These are phyloP conservation scores for Lucilia cuprina DNA, from an alignment of 1,140 invertebrate genomes.

Conservation along the genomic window DNA sequence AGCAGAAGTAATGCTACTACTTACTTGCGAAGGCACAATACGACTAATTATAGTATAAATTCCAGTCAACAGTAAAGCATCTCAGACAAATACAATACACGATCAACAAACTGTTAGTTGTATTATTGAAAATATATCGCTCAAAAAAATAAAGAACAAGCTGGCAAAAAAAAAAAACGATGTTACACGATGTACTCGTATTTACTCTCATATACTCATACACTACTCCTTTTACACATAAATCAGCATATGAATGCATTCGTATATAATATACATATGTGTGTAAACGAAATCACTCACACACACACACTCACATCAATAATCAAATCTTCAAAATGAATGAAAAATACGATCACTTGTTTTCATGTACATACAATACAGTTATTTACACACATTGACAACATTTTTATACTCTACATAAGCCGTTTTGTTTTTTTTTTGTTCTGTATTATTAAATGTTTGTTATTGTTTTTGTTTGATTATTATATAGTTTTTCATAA, in stretches of 20 bases:
- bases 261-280: no score
- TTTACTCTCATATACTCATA: neutral
- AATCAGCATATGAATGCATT: neutral
- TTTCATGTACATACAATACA: no score
- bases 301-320: no score
- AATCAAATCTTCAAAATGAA: no score
- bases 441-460: no score
- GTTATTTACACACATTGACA: no score
- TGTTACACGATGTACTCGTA: neutral
- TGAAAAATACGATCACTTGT: no score
- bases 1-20: constrained; percentile 44
- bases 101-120: neutral
- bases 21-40: constrained; percentile 61
- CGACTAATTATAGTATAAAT: constrained; percentile 63
- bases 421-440: no score
- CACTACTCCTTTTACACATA: neutral
- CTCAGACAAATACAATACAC: neutral
- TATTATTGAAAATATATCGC: neutral
- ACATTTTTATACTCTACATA: no score
- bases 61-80: constrained; percentile 52
- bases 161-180: neutral
- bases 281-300: no score
- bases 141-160: neutral
- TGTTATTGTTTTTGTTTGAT: neutral
- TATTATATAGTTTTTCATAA: neutral